phyloP scores from a whole-genome alignment of 1,140 invertebrate genomes.

The Arctopsyche grandis region DNA sequence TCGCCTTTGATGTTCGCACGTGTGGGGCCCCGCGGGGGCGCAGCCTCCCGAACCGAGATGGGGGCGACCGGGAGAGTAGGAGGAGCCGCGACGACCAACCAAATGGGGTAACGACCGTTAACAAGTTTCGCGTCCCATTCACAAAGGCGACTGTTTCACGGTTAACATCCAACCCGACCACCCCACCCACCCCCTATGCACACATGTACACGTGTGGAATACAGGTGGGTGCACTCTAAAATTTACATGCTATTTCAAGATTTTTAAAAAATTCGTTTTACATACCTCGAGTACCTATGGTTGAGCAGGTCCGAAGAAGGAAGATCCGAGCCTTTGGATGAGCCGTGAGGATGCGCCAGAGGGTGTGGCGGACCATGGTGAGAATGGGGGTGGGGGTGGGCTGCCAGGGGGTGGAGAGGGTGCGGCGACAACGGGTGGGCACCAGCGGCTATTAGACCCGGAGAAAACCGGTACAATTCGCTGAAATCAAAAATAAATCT shows the following conservation, averaged over 20 bases:
- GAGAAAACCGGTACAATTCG: constrained; percentile 89
- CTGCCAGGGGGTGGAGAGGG: constrained; percentile 65
- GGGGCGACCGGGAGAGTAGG: constrained; percentile 57
- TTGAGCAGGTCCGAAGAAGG: constrained; percentile 63
- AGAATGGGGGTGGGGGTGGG: constrained; percentile 63
- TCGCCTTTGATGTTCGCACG: constrained; percentile 47
- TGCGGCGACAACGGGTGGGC: constrained; percentile 73
- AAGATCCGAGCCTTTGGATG: constrained; percentile 65
- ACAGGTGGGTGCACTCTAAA: too few species aligned
- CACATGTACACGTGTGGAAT: too few species aligned
- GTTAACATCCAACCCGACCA: neutral
- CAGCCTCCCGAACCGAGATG: constrained; percentile 26
- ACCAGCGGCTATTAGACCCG: constrained; percentile 71
- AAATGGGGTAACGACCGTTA: constrained; percentile 49
- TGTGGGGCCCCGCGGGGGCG: constrained; percentile 43
- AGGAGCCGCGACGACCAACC: constrained; percentile 58
- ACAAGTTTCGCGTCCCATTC: constrained; percentile 36
- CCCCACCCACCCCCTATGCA: neutral
- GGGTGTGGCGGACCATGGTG: constrained; percentile 64
- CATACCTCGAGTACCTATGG: constrained; percentile 73
- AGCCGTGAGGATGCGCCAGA: constrained; percentile 63
- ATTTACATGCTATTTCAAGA: too few species aligned
- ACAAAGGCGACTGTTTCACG: constrained; percentile 22
- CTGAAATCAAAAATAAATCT: constrained; percentile 60
- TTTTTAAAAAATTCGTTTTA: neutral